Evolutionary conservation across 2,797 vertebrate species (phyloP).

Genomic region (Syndactyla subalaris): DNA sequence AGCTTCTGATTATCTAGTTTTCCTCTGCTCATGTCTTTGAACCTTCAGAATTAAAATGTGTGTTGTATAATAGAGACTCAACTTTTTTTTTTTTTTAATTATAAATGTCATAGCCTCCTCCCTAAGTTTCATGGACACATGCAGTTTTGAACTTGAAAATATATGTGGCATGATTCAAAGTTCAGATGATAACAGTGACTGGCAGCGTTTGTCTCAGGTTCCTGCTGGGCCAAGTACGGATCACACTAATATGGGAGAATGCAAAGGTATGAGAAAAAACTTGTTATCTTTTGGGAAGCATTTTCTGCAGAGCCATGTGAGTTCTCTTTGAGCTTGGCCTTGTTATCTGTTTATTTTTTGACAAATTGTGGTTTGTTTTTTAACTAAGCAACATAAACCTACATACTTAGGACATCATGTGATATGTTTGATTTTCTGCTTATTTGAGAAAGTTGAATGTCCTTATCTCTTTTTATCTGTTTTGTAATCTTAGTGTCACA

Average conservation of each 20-base stretch:
- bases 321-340: background rate
- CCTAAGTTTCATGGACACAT: conserved; percentile 90
- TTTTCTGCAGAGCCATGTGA: background rate
- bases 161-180: conserved; percentile 94
- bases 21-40: background rate
- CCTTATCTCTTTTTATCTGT: background rate
- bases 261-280: conserved; percentile 79
- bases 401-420: background rate
- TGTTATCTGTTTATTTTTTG: background rate
- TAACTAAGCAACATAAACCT: conserved; percentile 26
- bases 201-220: conserved; percentile 75
- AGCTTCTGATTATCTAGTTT: background rate
- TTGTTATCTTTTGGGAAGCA: background rate
- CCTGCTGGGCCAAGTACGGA: conserved; percentile 81
- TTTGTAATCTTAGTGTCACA: background rate
- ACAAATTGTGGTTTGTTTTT: conserved; percentile 14
- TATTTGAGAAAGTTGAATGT: background rate
- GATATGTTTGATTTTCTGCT: background rate
- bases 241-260: conserved; percentile 87
- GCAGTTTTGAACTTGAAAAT: conserved; percentile 91
- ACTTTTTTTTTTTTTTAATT: background rate
- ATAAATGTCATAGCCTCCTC: conserved; percentile 70
- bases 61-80: background rate
- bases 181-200: conserved; percentile 76
- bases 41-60: background rate